Evolutionary conservation across 2,797 vertebrate species (phyloP).

Genomic region (Urocyon cinereoargenteus): DNA sequence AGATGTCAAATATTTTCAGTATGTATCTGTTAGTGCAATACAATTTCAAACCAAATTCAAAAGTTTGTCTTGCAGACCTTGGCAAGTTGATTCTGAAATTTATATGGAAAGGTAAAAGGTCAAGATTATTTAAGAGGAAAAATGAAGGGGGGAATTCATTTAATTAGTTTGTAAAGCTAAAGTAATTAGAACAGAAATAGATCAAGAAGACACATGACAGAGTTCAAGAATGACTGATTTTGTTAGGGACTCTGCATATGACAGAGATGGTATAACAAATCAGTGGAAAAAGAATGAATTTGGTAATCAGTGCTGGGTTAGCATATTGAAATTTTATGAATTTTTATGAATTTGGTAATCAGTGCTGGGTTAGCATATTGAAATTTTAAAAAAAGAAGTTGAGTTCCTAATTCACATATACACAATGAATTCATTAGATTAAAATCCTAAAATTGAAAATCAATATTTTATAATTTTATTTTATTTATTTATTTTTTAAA

Average conservation of each 20-base stretch:
- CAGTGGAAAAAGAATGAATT: neutral
- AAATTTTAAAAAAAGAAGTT: neutral
- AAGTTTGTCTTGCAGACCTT: constrained; percentile 1
- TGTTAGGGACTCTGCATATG: neutral
- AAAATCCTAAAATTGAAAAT: constrained; percentile 7
- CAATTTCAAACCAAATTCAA: neutral
- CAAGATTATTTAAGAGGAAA: neutral
- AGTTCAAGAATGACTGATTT: neutral
- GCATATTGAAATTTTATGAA: neutral
- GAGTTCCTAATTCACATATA: neutral
- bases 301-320: neutral
- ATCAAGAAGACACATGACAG: neutral
- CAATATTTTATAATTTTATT: neutral
- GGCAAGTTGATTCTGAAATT: neutral
- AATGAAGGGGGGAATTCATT: neutral
- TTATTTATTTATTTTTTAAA: too few species aligned
- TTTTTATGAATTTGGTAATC: neutral
- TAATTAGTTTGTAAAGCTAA: neutral
- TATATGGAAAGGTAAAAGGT: neutral
- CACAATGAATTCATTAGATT: neutral
- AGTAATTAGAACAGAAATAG: neutral
- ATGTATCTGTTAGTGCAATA: neutral
- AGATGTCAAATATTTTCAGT: neutral
- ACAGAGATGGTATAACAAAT: neutral
- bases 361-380: neutral